phyloP scores from a whole-genome alignment of 2,113 vertebrate genomes.

The Siniperca chuatsi region DNA sequence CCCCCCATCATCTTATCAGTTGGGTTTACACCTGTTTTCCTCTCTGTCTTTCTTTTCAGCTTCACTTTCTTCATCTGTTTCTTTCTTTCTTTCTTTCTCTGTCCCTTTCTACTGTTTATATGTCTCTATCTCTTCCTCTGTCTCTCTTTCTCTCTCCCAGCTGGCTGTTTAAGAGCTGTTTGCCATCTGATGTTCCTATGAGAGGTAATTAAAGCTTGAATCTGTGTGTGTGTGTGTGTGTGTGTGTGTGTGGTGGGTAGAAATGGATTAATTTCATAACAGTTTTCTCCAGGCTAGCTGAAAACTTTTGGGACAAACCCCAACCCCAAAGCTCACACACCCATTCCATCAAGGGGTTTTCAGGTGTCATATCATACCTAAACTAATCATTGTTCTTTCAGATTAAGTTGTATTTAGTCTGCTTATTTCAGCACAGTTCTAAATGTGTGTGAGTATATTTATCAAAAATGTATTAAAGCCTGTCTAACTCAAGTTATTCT shows the following conservation, averaged over 20 bases:
- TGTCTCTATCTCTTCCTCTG: slow-evolving; percentile 28
- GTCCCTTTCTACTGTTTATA: slow-evolving; percentile 2
- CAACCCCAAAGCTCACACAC: slow-evolving; percentile 4
- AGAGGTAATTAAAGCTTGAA: slow-evolving; percentile 84
- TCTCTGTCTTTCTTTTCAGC: background rate
- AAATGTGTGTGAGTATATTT: background rate
- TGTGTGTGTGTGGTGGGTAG: slow-evolving; percentile 25
- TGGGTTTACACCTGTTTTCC: background rate
- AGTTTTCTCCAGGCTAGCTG: slow-evolving; percentile 43
- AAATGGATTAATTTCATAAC: slow-evolving; percentile 72
- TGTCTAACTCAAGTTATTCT: no score
- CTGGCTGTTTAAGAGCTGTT: slow-evolving; percentile 84
- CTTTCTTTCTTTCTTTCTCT: background rate
- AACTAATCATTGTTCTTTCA: slow-evolving; percentile 31
- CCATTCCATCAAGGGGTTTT: slow-evolving; percentile 7
- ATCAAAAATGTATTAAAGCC: background rate
- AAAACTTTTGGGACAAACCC: slow-evolving; percentile 51
- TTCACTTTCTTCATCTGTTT: background rate
- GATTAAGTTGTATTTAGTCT: slow-evolving; percentile 30
- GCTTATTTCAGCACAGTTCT: background rate
- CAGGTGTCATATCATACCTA: slow-evolving; percentile 26
- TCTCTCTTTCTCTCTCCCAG: slow-evolving; percentile 65
- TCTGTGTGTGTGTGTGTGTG: slow-evolving; percentile 32
- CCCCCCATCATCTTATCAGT: slow-evolving; percentile 3
- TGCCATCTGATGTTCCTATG: slow-evolving; percentile 84